Base-by-base conservation (phyloP, 2,888 invertebrate species). In the Willowsia nigromaculata region DNA sequence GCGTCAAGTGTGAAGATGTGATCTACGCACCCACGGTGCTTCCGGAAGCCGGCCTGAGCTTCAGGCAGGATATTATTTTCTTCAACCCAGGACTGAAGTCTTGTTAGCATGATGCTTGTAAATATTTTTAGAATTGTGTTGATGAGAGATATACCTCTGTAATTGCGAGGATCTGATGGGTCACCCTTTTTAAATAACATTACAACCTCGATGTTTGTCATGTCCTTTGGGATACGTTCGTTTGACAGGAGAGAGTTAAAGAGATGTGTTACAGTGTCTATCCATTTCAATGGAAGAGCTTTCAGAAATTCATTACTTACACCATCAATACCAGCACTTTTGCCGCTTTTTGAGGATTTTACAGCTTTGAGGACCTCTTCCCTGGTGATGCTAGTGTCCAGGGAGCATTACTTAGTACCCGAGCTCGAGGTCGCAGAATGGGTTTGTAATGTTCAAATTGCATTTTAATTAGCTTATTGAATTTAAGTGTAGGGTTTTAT, bases 231-330 rank as follows among this genome's bases (percentile, higher is more conserved):
- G 0, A 85, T 18, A n/a, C 13, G 5, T 74, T 90, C 89, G 11
- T 0, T 37, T 13, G 13, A 3, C 6, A 90, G 27, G 0, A 85
- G 43, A n/a, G 84, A 11, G 37, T 91, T 90, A n/a, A 90, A 50
- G 11, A 88, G 15, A 0, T 83, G 15, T 4, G 76, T 13, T 1
- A 90, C 7, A 7, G 40, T 15, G n/a, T 27, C 2, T 11, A 15
- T 71, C 3, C 68, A 59, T 15, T 56, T 6, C 1, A 27, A 30
- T 0, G 89, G 59, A 0, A 90, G n/a, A 30, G 22, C 40, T 78
- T 90, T 89, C 37, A 90, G 47, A 40, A 90, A 90, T 18, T 90
- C 91, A n/a, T n/a, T n/a, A n/a, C n/a, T n/a, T n/a, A n/a, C n/a
- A n/a, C n/a, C n/a, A n/a, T n/a, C n/a, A n/a, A n/a, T n/a, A n/a